Evolutionary conservation across 2,888 invertebrate species (phyloP).

Genomic region (Dione juno): DNA sequence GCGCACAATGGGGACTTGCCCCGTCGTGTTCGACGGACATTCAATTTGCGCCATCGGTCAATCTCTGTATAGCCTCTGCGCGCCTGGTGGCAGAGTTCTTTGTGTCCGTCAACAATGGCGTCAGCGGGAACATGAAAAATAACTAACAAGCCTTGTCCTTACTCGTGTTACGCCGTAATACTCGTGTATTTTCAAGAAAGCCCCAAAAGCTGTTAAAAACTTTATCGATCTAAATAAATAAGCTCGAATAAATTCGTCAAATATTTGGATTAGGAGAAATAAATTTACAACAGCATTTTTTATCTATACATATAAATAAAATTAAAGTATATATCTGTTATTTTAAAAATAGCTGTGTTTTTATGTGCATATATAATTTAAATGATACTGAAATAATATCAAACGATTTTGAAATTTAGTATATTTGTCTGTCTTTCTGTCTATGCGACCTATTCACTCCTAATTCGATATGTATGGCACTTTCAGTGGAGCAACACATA

Average conservation of each 20-base stretch:
- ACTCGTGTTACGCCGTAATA: conserved; percentile 7
- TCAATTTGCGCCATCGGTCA: conserved; percentile 80
- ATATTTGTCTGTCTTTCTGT: too few species aligned
- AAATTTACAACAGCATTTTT: too few species aligned
- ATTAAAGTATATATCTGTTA: too few species aligned
- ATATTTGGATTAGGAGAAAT: too few species aligned
- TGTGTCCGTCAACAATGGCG: conserved; percentile 70
- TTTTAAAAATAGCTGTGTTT: too few species aligned
- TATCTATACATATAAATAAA: background rate
- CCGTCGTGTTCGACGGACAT: conserved; percentile 70
- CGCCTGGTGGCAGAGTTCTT: conserved; percentile 66
- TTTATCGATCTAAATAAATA: conserved; percentile 2
- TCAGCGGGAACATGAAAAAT: conserved; percentile 58
- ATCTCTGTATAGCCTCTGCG: conserved; percentile 68
- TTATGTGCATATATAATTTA: too few species aligned
- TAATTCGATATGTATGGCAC: too few species aligned
- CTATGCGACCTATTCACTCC: too few species aligned
- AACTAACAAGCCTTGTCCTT: conserved; percentile 25
- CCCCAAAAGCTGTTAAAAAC: conserved; percentile 3
- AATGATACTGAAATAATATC: too few species aligned
- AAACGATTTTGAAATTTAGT: too few species aligned
- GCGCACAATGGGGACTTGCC: conserved; percentile 67
- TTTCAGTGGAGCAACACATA: too few species aligned
- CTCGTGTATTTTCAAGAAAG: conserved; percentile 5
- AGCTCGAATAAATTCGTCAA: too few species aligned